Percentiles rank a stretch among this genome's conserved stretches.
Evolutionary conservation across 1,140 invertebrate species (phyloP).

Genomic region (Drosophila parvula): DNA sequence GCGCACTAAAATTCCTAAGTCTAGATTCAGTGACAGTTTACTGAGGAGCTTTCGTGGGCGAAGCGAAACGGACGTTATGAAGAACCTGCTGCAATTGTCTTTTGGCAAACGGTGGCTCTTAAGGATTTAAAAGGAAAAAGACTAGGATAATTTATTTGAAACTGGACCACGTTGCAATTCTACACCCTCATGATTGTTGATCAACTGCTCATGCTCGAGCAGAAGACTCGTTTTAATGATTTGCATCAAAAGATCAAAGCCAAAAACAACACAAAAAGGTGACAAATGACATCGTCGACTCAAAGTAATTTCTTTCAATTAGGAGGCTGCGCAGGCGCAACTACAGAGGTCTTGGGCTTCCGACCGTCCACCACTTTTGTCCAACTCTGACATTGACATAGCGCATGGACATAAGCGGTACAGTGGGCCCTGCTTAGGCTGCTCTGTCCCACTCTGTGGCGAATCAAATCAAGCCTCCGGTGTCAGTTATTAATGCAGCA

Average conservation of each 20-base stretch:
- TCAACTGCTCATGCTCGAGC: background rate
- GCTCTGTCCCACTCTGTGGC: conserved; percentile 29
- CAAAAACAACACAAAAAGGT: conserved; percentile 64
- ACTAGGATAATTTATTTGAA: background rate
- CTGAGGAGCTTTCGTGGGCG: too few species aligned
- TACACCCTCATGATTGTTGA: background rate
- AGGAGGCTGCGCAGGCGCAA: conserved; percentile 68
- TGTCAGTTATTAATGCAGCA: conserved; percentile 84
- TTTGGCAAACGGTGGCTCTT: too few species aligned
- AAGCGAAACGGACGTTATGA: too few species aligned
- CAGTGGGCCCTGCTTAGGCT: conserved; percentile 8
- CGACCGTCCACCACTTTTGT: conserved; percentile 69
- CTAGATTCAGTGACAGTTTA: too few species aligned
- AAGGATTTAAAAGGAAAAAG: background rate
- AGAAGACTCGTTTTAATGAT: conserved; percentile 32
- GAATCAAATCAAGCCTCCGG: conserved; percentile 75
- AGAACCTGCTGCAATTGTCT: too few species aligned
- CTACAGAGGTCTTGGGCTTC: conserved; percentile 21
- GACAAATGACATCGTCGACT: conserved; percentile 79
- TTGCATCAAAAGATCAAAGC: conserved; percentile 42
- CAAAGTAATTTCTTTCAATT: conserved; percentile 84
- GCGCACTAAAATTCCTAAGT: too few species aligned
- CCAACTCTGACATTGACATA: conserved; percentile 82
- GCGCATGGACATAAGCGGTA: conserved; percentile 67
- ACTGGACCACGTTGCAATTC: background rate